Conservation (phyloP, 2,113 vertebrate genomes). For the Oenanthe oenanthe region DNA sequence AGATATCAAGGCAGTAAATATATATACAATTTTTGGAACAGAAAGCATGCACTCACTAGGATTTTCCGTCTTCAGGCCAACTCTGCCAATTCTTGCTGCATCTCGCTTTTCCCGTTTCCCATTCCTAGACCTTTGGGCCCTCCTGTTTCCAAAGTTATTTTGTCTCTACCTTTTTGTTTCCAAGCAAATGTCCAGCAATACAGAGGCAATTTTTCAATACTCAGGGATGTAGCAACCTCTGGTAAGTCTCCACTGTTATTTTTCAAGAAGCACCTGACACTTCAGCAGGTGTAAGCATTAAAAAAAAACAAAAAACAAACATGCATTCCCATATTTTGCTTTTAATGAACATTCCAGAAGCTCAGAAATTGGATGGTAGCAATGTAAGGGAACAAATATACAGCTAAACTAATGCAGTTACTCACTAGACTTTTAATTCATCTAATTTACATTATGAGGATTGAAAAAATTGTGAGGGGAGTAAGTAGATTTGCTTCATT, state of each 20-base stretch:
- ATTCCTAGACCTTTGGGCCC: background rate
- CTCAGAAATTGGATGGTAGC: background rate
- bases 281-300: background rate
- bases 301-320: background rate
- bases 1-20: background rate
- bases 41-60: background rate
- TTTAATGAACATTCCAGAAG: background rate
- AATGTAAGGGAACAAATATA: background rate
- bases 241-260: background rate
- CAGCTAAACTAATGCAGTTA: background rate
- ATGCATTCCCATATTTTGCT: background rate
- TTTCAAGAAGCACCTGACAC: background rate
- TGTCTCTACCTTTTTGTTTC: background rate
- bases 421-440: background rate
- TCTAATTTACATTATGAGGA: background rate
- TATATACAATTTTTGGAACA: background rate
- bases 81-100: background rate
- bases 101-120: background rate
- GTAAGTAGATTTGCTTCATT: background rate
- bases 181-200: background rate
- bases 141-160: background rate
- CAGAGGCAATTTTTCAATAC: background rate
- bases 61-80: background rate
- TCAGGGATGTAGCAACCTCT: background rate
- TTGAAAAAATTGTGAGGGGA: fast-evolving